Base-by-base conservation (phyloP, 2,797 vertebrate genomes). In the Sebastes steindachneri region DNA sequence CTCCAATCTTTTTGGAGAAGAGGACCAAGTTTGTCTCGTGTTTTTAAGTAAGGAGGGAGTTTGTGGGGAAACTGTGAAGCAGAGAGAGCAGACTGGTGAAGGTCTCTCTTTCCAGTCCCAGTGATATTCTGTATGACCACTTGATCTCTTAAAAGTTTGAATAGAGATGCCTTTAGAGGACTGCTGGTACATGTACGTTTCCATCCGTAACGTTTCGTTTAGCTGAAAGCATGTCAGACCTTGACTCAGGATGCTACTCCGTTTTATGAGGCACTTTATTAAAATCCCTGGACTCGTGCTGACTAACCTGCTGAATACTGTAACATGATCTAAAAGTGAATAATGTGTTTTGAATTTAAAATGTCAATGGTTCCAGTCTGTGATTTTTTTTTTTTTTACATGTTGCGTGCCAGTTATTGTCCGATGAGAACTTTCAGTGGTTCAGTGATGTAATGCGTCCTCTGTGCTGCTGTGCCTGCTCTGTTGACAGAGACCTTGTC, bases 191-290 rank as follows among this genome's bases (percentile, higher is more conserved):
- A 26, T 71, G 58, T 68, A 85, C 63, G 35, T 79, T 68, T 76
- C 37, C 67, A 73, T 51, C 69, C 19, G 6, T 71, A 54, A 17
- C 35, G 54, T 74, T 54, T 73, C 0, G 3, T 68, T 37, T 12
- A 76, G 29, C 53, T 79, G 51, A 73, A 71, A 58, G 41, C 33
- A 9, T 37, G 70, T 81, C 69, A 66, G 67, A 77, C 54, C 59
- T 77, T 35, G 83, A 79, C 73, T 83, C 80, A 75, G 83, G 85
- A 84, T 78, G 73, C 83, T 71, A 45, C 65, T 81, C 41, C 68
- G 68, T 78, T 82, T 82, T 68, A 62, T 45, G 62, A 82, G 88
- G 75, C 87, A 89, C 89, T 91, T 93, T 91, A 88, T 58, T 53
- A 29, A 80, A 82, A 53, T n/a, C 59, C 53, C 51, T 75, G 35